Conservation (phyloP, 2,113 vertebrate species). For the Pelvicachromis taeniatus region DNA sequence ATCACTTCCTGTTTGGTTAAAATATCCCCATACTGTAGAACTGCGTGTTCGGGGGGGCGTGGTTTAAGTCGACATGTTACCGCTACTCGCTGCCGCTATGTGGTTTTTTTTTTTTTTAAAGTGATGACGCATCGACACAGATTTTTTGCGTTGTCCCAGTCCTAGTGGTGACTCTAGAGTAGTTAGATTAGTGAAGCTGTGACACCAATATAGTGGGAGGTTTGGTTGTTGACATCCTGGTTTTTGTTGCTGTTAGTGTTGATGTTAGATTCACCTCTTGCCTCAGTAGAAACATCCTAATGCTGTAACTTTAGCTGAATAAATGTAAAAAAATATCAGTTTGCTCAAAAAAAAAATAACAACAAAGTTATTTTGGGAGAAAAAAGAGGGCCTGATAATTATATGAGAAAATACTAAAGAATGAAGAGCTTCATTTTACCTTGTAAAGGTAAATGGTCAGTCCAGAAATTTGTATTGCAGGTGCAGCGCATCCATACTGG, state of each 20-base stretch:
- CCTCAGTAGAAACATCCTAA: not conserved
- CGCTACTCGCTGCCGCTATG: too few relatives aligned
- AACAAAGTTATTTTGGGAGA: not conserved
- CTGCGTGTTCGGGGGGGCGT: too few relatives aligned
- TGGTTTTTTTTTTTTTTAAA: too few relatives aligned
- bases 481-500: fast-evolving
- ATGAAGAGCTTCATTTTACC: not conserved
- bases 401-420: not conserved
- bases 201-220: not conserved
- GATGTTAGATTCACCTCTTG: not conserved
- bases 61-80: too few relatives aligned
- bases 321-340: not conserved
- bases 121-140: too few relatives aligned
- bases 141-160: too few relatives aligned
- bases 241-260: not conserved
- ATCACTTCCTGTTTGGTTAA: too few relatives aligned
- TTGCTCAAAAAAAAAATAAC: not conserved
- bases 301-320: not conserved
- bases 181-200: not conserved
- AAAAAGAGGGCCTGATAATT: not conserved
- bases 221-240: not conserved
- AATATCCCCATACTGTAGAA: too few relatives aligned
- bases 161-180: not conserved
- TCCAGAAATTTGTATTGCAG: not conserved
- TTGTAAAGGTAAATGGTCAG: not conserved